A percentile compares a stretch with the other conserved stretches of the same genome.
Evolutionary conservation across 2,113 vertebrate species (phyloP).

Genomic region (Tupaia tana): DNA sequence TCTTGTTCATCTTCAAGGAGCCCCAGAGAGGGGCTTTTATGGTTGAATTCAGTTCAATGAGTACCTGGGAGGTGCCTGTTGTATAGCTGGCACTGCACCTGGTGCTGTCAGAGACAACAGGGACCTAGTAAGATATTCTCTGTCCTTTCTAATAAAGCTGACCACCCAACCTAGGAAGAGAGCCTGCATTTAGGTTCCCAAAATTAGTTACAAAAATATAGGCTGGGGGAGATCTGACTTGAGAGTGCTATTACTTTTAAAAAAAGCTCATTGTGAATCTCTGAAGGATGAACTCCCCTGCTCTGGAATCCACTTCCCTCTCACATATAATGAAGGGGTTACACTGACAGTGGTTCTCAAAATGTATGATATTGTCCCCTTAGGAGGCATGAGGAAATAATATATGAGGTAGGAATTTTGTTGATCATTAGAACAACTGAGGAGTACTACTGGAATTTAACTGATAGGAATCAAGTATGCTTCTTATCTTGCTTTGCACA

Average conservation of each 20-base stretch:
- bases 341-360: background rate
- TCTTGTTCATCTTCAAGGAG: background rate
- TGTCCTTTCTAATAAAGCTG: slow-evolving; percentile 31
- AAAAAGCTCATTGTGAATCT: background rate
- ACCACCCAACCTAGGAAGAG: background rate
- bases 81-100: background rate
- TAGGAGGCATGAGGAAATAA: background rate
- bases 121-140: background rate
- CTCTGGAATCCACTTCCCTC: background rate
- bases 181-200: background rate
- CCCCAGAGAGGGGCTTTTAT: background rate
- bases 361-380: background rate
- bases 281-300: background rate
- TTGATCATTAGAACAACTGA: background rate
- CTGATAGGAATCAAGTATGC: background rate
- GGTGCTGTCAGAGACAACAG: background rate
- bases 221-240: background rate
- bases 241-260: background rate
- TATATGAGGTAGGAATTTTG: background rate
- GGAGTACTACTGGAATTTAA: background rate
- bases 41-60: background rate
- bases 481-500: background rate
- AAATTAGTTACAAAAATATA: background rate
- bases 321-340: background rate
- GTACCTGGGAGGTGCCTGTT: background rate